Evolutionary conservation across 2,113 vertebrate species (phyloP).

Genomic region (Phylloscopus whistleri): DNA sequence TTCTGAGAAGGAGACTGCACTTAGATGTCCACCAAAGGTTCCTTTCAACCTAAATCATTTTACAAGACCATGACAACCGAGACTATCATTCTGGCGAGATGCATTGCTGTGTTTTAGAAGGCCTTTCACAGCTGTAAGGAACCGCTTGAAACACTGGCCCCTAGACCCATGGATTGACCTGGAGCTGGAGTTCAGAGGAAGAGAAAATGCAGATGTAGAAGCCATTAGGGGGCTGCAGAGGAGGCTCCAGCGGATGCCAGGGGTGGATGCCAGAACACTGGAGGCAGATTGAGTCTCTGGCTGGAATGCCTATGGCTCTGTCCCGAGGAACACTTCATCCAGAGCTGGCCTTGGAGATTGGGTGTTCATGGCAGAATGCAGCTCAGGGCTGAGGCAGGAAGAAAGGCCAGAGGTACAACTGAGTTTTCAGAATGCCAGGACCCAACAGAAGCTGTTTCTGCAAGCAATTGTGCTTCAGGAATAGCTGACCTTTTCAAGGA

Average conservation of each 20-base stretch:
- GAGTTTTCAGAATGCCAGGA: neutral
- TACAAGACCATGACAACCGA: neutral
- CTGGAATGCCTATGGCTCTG: neutral
- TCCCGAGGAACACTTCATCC: neutral
- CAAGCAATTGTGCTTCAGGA: neutral
- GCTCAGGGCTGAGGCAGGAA: neutral
- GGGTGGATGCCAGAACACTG: neutral
- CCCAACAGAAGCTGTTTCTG: neutral
- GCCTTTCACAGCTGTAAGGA: neutral
- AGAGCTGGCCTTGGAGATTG: neutral
- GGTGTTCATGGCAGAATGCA: accelerated
- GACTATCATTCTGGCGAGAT: neutral
- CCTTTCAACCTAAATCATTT: neutral
- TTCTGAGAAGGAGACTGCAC: neutral
- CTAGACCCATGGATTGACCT: neutral
- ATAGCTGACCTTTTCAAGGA: neutral
- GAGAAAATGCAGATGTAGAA: neutral
- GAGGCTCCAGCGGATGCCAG: neutral
- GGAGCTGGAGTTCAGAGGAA: neutral
- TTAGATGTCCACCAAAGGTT: neutral
- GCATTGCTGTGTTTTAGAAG: neutral
- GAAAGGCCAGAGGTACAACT: neutral
- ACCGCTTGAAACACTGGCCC: neutral
- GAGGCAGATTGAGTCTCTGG: neutral
- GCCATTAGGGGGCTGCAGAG: neutral